Conservation (phyloP, 2,888 invertebrate species). For the Nysson spinosus region DNA sequence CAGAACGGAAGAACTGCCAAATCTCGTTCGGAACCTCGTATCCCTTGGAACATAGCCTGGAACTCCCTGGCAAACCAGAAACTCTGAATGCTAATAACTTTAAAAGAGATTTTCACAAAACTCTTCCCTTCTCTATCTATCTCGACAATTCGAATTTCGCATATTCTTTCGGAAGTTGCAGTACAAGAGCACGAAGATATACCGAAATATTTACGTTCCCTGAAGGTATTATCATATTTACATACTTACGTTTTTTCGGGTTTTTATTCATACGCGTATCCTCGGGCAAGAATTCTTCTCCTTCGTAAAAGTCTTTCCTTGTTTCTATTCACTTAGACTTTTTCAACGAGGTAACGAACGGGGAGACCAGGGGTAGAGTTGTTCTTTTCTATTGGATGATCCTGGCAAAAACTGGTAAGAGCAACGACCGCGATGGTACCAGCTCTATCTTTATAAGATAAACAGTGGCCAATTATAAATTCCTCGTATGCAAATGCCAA, state of each 20-base stretch:
- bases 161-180: too few relatives aligned
- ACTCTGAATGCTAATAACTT: constrained; percentile 26
- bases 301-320: too few relatives aligned
- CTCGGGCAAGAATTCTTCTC: neutral
- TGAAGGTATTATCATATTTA: too few relatives aligned
- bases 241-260: too few relatives aligned
- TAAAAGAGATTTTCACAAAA: constrained; percentile 15
- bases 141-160: neutral
- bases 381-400: constrained; percentile 26
- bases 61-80: constrained; percentile 38
- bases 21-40: constrained; percentile 41
- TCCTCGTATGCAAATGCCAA: constrained; percentile 64
- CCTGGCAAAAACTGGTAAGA: constrained; percentile 26
- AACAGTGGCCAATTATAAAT: constrained; percentile 67
- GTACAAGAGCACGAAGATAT: too few relatives aligned
- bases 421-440: constrained; percentile 16
- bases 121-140: neutral
- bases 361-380: constrained; percentile 18
- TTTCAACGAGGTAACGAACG: constrained; percentile 27
- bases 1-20: constrained; percentile 56
- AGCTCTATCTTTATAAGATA: constrained; percentile 54
- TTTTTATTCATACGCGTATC: too few relatives aligned
- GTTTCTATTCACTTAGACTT: too few relatives aligned
- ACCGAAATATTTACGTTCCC: too few relatives aligned
- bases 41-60: constrained; percentile 49